Conservation (phyloP, 2,888 invertebrate genomes). For the Hemaris fuciformis region DNA sequence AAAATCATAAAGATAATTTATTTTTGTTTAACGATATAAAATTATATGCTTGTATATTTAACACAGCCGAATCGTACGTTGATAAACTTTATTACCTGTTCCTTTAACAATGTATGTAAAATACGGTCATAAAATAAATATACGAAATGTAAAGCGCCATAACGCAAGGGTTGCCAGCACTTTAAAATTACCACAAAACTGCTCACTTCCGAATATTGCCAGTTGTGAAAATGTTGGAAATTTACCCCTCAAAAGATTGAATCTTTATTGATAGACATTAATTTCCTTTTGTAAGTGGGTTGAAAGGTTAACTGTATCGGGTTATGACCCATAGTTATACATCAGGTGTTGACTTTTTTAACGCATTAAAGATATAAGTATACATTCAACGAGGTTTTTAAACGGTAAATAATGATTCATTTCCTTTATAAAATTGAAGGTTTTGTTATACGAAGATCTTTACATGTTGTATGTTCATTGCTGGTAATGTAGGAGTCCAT, state of each 20-base stretch:
- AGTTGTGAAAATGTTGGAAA: neutral
- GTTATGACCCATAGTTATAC: neutral
- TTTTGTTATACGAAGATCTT: neutral
- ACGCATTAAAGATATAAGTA: neutral
- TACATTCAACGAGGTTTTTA: neutral
- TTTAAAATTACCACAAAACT: conserved; percentile 1
- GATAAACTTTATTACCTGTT: neutral
- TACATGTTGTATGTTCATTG: neutral
- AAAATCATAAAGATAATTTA: too few species aligned
- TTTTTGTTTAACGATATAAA: too few species aligned
- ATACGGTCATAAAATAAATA: neutral
- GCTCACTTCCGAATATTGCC: conserved; percentile 1
- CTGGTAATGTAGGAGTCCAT: neutral
- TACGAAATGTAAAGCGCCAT: neutral
- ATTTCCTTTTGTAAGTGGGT: conserved; percentile 6
- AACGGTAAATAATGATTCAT: neutral
- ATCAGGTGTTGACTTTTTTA: neutral
- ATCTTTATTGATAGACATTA: conserved; percentile 12
- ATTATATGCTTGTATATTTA: too few species aligned
- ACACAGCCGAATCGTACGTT: neutral
- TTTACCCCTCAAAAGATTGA: conserved; percentile 1
- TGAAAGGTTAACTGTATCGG: conserved; percentile 1
- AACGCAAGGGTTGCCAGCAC: neutral
- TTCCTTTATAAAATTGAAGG: neutral
- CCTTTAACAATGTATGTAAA: neutral